Evolutionary conservation across 2,888 invertebrate genomes (phyloP), one percentile per base, ranked within the genome.

Genomic region (Auanema freiburgensis): DNA sequence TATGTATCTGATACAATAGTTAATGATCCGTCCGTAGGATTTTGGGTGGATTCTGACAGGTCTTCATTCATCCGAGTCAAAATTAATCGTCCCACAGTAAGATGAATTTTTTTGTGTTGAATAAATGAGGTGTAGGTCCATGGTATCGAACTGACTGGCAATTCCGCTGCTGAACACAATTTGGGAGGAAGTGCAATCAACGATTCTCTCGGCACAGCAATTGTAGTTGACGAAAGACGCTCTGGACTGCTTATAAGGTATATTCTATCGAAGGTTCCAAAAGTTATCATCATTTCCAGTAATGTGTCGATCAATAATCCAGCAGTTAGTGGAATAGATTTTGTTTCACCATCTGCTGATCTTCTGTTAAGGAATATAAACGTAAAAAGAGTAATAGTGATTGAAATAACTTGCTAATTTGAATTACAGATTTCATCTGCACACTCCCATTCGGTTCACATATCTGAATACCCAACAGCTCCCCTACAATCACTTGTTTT

Each of bases 171-270:
- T n/a, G 24, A 61, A 14, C 62, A 70, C 12, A 69, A 72, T 61
- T 57, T 72, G 33, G 72, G 72, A 23, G 66, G 65, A 23, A 46
- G 67, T 3, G n/a, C 61, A 6, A 72, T 72, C n/a, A 58, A 65
- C 52, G 66, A 63, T 21, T 58, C 69, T n/a, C 55, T 46, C 33
- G 70, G 63, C 41, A 59, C 72, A 41, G 67, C 72, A 25, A 62
- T 72, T 2, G 70, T 66, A 25, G 67, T 72, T 1, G 72, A 72
- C 52, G 72, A 72, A 43, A 49, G 69, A 43, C 59, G 63, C n/a
- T 59, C 64, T 23, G 66, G 70, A 42, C 23, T 72, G n/a, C n/a
- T 61, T 18, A 63, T 72, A 11, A 54, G 49, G 41, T 62, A 57
- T 5, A 18, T 10, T 21, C 24, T 6, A 8, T 25, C 4, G 24